Percentiles rank a stretch among this genome's conserved stretches.
Conservation (phyloP, 2,888 invertebrate species). For the Ochropacha duplaris region DNA sequence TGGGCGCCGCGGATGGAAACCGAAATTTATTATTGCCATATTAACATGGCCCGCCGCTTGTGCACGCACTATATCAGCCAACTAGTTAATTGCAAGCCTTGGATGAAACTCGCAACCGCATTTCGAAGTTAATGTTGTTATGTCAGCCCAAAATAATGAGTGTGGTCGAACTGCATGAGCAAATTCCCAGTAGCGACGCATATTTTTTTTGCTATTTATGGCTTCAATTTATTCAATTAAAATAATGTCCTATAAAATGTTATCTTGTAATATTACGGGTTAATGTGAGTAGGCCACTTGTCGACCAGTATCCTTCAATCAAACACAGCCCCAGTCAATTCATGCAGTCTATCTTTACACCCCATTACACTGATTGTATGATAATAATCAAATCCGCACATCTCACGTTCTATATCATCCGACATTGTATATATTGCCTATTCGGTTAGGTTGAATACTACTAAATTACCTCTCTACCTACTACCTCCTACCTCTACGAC, state of each 20-base stretch:
- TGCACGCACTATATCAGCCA: constrained; percentile 69
- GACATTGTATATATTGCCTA: not conserved
- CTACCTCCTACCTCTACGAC: not conserved
- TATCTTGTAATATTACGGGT: not conserved
- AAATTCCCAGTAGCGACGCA: constrained; percentile 22
- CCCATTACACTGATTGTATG: constrained; percentile 50
- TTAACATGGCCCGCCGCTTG: constrained; percentile 60
- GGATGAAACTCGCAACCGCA: constrained; percentile 73
- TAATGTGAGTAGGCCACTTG: constrained; percentile 10
- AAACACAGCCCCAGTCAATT: constrained; percentile 32
- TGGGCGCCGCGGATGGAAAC: constrained; percentile 53
- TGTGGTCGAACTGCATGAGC: constrained; percentile 46
- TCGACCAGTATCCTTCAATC: constrained; percentile 38
- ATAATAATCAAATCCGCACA: constrained; percentile 46
- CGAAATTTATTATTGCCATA: constrained; percentile 79
- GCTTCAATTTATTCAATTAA: not conserved
- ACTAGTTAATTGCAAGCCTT: constrained; percentile 76
- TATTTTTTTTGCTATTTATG: not conserved
- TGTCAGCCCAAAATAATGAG: constrained; percentile 69
- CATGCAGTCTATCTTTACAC: constrained; percentile 44
- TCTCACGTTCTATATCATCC: not conserved
- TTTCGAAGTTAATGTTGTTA: constrained; percentile 74
- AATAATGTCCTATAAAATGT: too few species aligned
- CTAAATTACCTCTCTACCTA: not conserved
- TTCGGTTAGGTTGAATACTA: not conserved